These are phyloP conservation scores for Leptinotarsa haldemani DNA, from an alignment of 2,888 invertebrate genomes.

Conservation along the genomic window DNA sequence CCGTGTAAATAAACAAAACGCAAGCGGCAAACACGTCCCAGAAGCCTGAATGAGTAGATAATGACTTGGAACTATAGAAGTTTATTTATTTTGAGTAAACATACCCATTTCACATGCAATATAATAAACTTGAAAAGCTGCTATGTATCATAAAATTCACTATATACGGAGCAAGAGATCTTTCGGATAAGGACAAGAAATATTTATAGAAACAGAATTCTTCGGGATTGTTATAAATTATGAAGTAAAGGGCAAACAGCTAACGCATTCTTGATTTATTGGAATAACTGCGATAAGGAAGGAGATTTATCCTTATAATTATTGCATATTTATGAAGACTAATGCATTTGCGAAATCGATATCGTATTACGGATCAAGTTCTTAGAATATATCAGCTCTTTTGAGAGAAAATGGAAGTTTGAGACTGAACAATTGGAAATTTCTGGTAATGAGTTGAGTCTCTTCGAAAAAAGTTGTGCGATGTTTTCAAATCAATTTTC, in stretches of 20 bases:
- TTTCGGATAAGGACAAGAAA: conserved; percentile 52
- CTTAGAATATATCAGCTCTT: not conserved
- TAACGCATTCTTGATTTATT: conserved; percentile 53
- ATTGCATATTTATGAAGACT: conserved; percentile 43
- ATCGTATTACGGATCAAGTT: conserved; percentile 15
- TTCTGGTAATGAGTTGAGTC: too few species aligned
- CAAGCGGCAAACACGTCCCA: conserved; percentile 32
- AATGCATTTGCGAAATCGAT: conserved; percentile 35
- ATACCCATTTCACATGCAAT: conserved; percentile 44
- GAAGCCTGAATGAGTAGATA: conserved; percentile 36
- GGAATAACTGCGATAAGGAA: conserved; percentile 51
- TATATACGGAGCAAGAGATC: conserved; percentile 39
- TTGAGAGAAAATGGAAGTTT: too few species aligned
- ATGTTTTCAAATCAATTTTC: too few species aligned
- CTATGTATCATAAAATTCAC: conserved; percentile 53
- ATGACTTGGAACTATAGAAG: conserved; percentile 35
- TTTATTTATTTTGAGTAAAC: conserved; percentile 45
- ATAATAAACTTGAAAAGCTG: conserved; percentile 50
- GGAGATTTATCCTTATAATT: conserved; percentile 45
- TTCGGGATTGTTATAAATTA: conserved; percentile 59
- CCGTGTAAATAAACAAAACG: conserved; percentile 39
- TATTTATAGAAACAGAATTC: conserved; percentile 57
- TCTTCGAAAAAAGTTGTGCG: too few species aligned
- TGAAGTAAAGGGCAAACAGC: conserved; percentile 55
- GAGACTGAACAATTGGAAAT: too few species aligned